Percentiles rank a stretch among this genome's conserved stretches.
These are phyloP conservation scores for Chrysotoxum bicinctum DNA, from an alignment of 2,888 invertebrate species.

Conservation along the genomic window DNA sequence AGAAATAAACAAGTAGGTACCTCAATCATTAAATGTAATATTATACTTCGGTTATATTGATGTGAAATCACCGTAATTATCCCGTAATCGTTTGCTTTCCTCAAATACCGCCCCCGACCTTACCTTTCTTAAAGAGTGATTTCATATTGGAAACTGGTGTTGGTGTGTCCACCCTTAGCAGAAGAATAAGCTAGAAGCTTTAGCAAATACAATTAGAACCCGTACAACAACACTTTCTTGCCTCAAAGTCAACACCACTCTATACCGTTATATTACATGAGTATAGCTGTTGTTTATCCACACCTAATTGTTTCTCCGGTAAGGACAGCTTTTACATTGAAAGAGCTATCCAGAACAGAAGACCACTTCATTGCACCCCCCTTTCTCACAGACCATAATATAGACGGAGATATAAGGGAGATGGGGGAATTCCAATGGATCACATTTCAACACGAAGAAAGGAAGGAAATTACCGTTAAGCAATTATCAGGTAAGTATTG, in stretches of 20 bases:
- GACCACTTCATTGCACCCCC: slow-evolving; percentile 19
- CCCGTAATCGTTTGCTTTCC: slow-evolving; percentile 22
- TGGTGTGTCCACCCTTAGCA: not conserved
- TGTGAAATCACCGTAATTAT: slow-evolving; percentile 52
- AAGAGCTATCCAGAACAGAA: slow-evolving; percentile 22
- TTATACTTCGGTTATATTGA: slow-evolving; percentile 32
- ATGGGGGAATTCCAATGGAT: slow-evolving; percentile 9
- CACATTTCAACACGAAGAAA: slow-evolving; percentile 39
- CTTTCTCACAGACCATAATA: not conserved
- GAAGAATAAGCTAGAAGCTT: slow-evolving; percentile 7
- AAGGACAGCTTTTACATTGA: slow-evolving; percentile 14
- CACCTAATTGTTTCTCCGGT: slow-evolving; percentile 63
- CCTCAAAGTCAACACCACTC: slow-evolving; percentile 41
- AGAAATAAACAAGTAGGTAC: slow-evolving; percentile 1
- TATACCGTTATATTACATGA: slow-evolving; percentile 16
- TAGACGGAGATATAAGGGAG: not conserved
- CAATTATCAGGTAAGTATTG: slow-evolving; percentile 70
- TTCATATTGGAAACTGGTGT: slow-evolving; percentile 9
- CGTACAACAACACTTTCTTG: not conserved
- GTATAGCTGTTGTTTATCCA: slow-evolving; percentile 56
- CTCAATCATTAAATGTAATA: slow-evolving; percentile 52
- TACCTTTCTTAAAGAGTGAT: not conserved
- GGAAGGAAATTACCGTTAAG: slow-evolving; percentile 67
- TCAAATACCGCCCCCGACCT: not conserved
- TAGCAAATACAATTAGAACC: slow-evolving; percentile 31